Base-by-base conservation (phyloP, 2,888 invertebrate genomes). In the Entomobrya multifasciata region DNA sequence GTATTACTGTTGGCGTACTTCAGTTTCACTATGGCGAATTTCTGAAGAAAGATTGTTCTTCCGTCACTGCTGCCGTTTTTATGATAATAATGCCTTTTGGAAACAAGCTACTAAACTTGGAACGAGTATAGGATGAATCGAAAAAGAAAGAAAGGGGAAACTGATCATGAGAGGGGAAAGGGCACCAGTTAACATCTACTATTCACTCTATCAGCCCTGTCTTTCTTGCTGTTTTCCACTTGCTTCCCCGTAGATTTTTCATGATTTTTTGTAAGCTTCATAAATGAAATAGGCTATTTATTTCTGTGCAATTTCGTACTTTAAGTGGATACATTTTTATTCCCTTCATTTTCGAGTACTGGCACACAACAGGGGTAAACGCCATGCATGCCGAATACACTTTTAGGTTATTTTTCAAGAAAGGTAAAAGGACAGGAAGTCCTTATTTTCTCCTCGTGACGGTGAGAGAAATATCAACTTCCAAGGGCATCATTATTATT, bases 401-500 rank as follows among this genome's bases (percentile, higher is more conserved):
- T 15, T 52, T n/a, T 52, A 6, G 41, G 22, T 44, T 70, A 25
- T 44, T 22, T 22, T 36, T 44, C 47, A 70, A 44, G 47, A 49
- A 74, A 78, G 78, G 78, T 78, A 55, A 79, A 78, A 36, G 62
- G 80, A 60, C 74, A 81, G 81, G 74, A 74, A 62, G 62, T 57
- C 47, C 8, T 6, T 30, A 52, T n/a, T 30, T 82, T 74, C 72
- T 15, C 74, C 62, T 81, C 30, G 47, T 47, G 27, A 82, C 55
- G n/a, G 49, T 36, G 41, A 80, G 25, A 55, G 74, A 49, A 49
- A 49, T 30, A 49, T 74, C 49, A 80, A 67, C 15, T 55, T 80
- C 41, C 65, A 80, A 81, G 70, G 70, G 55, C 81, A 55, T 81
- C 36, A 4, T 36, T 36, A 36, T 36, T 30, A 72, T 81, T 72